Evolutionary conservation across 2,888 invertebrate species (phyloP).

Genomic region (Aphrophora alni): DNA sequence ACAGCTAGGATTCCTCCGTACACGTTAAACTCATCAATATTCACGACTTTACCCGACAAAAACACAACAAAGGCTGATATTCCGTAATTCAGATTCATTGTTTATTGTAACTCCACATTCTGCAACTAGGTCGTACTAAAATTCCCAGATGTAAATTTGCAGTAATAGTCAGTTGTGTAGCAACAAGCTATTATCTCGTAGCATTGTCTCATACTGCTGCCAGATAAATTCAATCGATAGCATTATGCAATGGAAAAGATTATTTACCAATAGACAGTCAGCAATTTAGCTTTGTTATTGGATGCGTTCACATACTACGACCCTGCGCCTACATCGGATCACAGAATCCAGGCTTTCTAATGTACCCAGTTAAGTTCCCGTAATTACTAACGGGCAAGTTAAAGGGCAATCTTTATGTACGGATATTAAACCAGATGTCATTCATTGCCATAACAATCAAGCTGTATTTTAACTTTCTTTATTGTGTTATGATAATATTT

Average conservation of each 20-base stretch:
- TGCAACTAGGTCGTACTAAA: background rate
- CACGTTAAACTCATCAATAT: too few relatives aligned
- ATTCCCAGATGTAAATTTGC: background rate
- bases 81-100: background rate
- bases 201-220: background rate
- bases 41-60: too few relatives aligned
- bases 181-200: background rate
- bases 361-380: too few relatives aligned
- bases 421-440: background rate
- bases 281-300: background rate
- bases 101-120: background rate
- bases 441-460: background rate
- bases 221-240: background rate
- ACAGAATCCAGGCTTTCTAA: too few relatives aligned
- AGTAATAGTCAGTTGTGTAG: background rate
- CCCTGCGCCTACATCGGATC: too few relatives aligned
- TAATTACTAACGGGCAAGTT: background rate
- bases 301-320: background rate
- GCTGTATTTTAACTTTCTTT: background rate
- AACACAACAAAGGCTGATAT: background rate
- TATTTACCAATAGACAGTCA: background rate
- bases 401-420: background rate
- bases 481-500: background rate
- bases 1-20: too few relatives aligned
- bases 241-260: background rate